A percentile compares a stretch with the other conserved stretches of the same genome.
phyloP scores from a whole-genome alignment of 2,888 invertebrate species.

The Camptogramma bilineatum region DNA sequence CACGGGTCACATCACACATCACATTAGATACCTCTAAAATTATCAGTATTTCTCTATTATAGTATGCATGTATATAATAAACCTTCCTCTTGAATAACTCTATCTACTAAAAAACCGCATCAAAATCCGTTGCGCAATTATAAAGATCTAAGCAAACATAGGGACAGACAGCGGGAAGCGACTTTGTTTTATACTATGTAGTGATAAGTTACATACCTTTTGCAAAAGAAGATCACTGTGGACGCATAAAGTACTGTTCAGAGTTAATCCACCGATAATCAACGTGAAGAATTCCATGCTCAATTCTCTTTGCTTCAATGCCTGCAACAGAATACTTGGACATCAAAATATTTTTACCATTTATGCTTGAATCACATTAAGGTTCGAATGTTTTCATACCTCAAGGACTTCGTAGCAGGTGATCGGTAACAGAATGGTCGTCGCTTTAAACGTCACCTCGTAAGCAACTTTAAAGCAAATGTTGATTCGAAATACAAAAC shows the following conservation, averaged over 20 bases:
- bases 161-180: too few relatives aligned
- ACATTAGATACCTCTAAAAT: too few relatives aligned
- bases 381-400: constrained; percentile 21
- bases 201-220: constrained; percentile 38
- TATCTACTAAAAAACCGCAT: too few relatives aligned
- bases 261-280: constrained; percentile 30
- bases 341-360: too few relatives aligned
- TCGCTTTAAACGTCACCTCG: constrained; percentile 38
- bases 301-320: constrained; percentile 38
- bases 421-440: constrained; percentile 35
- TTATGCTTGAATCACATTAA: neutral
- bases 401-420: constrained; percentile 34
- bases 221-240: constrained; percentile 48
- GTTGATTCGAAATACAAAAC: constrained; percentile 36
- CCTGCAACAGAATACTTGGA: constrained; percentile 41
- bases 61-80: too few relatives aligned
- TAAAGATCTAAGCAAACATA: too few relatives aligned
- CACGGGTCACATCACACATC: too few relatives aligned
- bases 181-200: too few relatives aligned
- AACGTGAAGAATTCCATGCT: constrained; percentile 45
- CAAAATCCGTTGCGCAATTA: too few relatives aligned
- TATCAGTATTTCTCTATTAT: too few relatives aligned
- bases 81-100: too few relatives aligned
- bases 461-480: constrained; percentile 34
- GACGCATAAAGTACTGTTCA: constrained; percentile 45